Percentiles rank a stretch among this genome's conserved stretches.
These are phyloP conservation scores for Leptinotarsa undecemlineata DNA, from an alignment of 1,140 invertebrate genomes.

Conservation along the genomic window DNA sequence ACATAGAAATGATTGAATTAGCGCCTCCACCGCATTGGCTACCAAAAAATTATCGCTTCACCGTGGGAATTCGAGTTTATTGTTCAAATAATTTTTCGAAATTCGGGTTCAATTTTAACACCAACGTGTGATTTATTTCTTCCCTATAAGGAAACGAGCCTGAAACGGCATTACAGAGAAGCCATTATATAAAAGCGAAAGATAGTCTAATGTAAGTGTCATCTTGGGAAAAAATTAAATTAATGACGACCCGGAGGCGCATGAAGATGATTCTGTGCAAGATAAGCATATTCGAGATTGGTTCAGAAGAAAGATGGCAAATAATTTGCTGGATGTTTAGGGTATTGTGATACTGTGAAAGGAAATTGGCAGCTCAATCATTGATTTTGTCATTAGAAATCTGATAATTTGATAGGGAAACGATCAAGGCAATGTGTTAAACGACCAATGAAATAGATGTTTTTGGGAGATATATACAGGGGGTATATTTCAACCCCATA, in stretches of 20 bases:
- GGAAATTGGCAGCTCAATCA: conserved; percentile 2
- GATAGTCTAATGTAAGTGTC: conserved; percentile 19
- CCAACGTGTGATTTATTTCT: conserved; percentile 19
- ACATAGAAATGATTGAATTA: not conserved
- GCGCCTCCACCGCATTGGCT: conserved; percentile 9
- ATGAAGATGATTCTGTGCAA: conserved; percentile 9
- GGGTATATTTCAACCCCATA: too few species aligned
- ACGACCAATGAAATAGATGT: too few species aligned
- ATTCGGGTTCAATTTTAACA: conserved; percentile 9
- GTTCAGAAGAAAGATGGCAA: not conserved
- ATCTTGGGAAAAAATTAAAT: conserved; percentile 15
- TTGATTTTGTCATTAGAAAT: not conserved
- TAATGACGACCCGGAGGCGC: conserved; percentile 11
- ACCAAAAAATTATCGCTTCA: conserved; percentile 12
- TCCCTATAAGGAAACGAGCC: conserved; percentile 17
- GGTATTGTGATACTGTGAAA: not conserved
- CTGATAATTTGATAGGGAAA: too few species aligned
- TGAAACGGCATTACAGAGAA: conserved; percentile 18
- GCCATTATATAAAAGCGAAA: conserved; percentile 18
- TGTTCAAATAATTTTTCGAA: conserved; percentile 11
- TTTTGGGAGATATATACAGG: too few species aligned
- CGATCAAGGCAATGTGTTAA: too few species aligned
- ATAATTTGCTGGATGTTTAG: not conserved
- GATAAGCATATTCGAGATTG: conserved; percentile 22
- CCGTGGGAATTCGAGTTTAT: conserved; percentile 1